Conservation (phyloP, 2,888 invertebrate species). For the Idaea dimidiata region DNA sequence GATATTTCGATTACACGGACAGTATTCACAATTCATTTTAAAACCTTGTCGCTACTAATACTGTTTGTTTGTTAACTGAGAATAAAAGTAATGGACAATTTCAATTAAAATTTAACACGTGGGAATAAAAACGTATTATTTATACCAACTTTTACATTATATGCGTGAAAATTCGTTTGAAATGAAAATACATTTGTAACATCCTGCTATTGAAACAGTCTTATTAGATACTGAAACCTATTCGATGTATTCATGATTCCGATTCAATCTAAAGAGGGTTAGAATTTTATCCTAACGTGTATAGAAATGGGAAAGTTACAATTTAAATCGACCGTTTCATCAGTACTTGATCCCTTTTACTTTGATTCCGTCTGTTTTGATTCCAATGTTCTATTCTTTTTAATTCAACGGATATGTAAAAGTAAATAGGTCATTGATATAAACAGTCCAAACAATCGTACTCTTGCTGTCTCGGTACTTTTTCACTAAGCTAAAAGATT, state of each 20-base stretch:
- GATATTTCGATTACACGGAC: too few species aligned
- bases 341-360: slow-evolving; percentile 29
- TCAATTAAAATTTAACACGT: neutral
- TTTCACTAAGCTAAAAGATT: slow-evolving; percentile 3
- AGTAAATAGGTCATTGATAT: neutral
- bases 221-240: slow-evolving; percentile 19
- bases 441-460: neutral
- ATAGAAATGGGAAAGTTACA: slow-evolving; percentile 28
- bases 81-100: neutral
- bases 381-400: slow-evolving; percentile 23
- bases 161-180: neutral
- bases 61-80: neutral
- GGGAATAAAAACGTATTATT: slow-evolving; percentile 1
- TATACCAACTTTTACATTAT: neutral
- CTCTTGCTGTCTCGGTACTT: neutral
- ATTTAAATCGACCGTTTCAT: slow-evolving; percentile 28
- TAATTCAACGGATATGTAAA: slow-evolving; percentile 16
- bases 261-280: slow-evolving; percentile 25
- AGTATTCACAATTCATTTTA: too few species aligned
- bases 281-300: slow-evolving; percentile 27
- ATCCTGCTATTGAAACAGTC: slow-evolving; percentile 13
- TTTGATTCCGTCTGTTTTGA: slow-evolving; percentile 21
- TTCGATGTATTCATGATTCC: slow-evolving; percentile 20
- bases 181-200: neutral
- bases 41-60: neutral